Conservation (phyloP, 2,888 invertebrate species). For the Allygus modestus region DNA sequence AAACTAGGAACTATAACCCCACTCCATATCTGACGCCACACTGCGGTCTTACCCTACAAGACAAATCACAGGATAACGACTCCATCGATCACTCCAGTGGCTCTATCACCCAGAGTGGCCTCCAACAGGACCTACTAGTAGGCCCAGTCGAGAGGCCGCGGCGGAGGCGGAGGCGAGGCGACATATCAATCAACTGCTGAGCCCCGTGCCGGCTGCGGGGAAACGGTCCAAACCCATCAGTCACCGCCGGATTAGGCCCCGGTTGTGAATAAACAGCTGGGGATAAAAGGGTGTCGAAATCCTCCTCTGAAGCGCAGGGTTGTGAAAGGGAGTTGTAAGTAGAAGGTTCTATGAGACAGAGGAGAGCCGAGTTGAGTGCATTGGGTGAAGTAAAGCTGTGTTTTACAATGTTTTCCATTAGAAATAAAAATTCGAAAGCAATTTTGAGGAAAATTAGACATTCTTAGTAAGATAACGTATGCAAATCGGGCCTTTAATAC, state of each 20-base stretch:
- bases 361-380: not conserved
- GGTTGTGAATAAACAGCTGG: slow-evolving; percentile 3
- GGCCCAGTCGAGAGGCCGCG: not conserved
- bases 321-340: not conserved
- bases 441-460: no score
- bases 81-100: slow-evolving; percentile 15
- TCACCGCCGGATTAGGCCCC: slow-evolving; percentile 13
- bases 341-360: not conserved
- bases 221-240: slow-evolving; percentile 37
- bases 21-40: not conserved
- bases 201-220: slow-evolving; percentile 17
- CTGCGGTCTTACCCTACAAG: not conserved
- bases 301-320: not conserved
- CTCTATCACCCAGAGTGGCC: slow-evolving; percentile 1
- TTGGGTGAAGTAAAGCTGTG: not conserved
- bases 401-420: no score
- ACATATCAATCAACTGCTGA: slow-evolving; percentile 13
- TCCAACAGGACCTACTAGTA: not conserved
- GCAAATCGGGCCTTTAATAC: no score
- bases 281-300: slow-evolving; percentile 45
- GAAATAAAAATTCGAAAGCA: no score
- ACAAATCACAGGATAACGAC: slow-evolving; percentile 23
- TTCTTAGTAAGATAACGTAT: no score
- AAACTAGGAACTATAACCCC: no score
- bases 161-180: not conserved